phyloP scores from a whole-genome alignment of 2,113 vertebrate genomes.

The Fulica atra region DNA sequence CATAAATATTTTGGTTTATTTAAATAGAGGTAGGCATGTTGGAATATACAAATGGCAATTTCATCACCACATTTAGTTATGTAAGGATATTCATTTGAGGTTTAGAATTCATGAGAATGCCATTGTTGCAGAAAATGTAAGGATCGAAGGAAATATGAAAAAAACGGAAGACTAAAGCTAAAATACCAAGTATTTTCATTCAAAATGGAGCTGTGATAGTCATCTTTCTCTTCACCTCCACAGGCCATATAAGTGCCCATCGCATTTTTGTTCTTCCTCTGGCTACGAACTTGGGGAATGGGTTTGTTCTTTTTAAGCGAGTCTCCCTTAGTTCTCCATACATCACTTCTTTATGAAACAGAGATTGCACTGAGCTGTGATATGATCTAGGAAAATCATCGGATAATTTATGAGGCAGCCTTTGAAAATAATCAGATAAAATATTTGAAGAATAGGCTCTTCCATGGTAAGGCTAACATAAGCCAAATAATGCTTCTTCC shows the following conservation, averaged over 20 bases:
- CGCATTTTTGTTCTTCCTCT: background rate
- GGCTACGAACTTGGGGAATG: background rate
- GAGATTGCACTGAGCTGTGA: background rate
- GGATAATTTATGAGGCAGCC: background rate
- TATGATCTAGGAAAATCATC: background rate
- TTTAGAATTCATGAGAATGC: background rate
- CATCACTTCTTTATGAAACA: background rate
- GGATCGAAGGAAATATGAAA: background rate
- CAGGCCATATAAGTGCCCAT: background rate
- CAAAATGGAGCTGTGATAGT: background rate
- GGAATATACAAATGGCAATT: background rate
- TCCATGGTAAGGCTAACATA: background rate
- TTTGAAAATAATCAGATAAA: constrained; percentile 10
- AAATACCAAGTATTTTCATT: background rate
- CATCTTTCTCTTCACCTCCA: background rate
- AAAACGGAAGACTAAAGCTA: background rate
- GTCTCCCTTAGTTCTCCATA: background rate
- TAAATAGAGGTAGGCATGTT: background rate
- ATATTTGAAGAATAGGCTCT: background rate
- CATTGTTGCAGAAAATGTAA: background rate
- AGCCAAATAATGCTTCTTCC: background rate
- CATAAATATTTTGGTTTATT: background rate
- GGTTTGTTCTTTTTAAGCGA: background rate
- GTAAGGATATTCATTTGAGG: background rate
- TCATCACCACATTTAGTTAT: background rate